These are phyloP conservation scores for Psix sp. DNA, from an alignment of 1,140 invertebrate species.

Conservation along the genomic window DNA sequence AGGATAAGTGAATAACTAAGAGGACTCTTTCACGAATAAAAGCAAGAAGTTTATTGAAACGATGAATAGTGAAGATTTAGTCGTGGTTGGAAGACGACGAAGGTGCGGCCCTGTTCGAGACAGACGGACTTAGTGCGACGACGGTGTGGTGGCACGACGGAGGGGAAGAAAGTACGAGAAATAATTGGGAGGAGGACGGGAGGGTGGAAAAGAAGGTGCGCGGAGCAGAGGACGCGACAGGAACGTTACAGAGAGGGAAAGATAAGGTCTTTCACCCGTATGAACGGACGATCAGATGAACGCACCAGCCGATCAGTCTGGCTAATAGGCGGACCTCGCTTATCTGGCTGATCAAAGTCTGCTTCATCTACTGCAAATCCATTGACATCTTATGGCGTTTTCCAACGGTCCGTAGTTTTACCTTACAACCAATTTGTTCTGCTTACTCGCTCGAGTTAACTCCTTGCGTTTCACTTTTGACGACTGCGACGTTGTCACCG, in stretches of 20 bases:
- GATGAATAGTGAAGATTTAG: constrained; percentile 32
- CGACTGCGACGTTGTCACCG: not conserved
- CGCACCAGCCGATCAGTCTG: constrained; percentile 40
- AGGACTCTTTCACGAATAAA: not conserved
- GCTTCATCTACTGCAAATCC: constrained; percentile 51
- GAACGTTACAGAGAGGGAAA: constrained; percentile 37
- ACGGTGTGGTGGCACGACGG: not conserved
- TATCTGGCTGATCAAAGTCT: constrained; percentile 57
- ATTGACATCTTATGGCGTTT: constrained; percentile 40
- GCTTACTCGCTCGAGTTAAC: constrained; percentile 17
- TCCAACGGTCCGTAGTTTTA: constrained; percentile 19
- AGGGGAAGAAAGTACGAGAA: constrained; percentile 25
- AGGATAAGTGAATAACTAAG: too few species aligned
- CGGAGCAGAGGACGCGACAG: constrained; percentile 35
- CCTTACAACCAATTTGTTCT: constrained; percentile 13
- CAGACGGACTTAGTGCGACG: constrained; percentile 34
- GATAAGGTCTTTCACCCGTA: constrained; percentile 65
- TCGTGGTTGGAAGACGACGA: constrained; percentile 17
- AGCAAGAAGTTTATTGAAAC: constrained; percentile 12
- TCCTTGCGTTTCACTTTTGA: constrained; percentile 28
- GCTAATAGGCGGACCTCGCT: constrained; percentile 43
- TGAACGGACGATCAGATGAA: constrained; percentile 56
- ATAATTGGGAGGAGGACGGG: constrained; percentile 53
- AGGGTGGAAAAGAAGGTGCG: constrained; percentile 40
- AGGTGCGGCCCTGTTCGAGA: constrained; percentile 50